Percentiles rank a stretch among this genome's conserved stretches.
phyloP scores from a whole-genome alignment of 1,140 invertebrate genomes.

The Bombus waltoni region DNA sequence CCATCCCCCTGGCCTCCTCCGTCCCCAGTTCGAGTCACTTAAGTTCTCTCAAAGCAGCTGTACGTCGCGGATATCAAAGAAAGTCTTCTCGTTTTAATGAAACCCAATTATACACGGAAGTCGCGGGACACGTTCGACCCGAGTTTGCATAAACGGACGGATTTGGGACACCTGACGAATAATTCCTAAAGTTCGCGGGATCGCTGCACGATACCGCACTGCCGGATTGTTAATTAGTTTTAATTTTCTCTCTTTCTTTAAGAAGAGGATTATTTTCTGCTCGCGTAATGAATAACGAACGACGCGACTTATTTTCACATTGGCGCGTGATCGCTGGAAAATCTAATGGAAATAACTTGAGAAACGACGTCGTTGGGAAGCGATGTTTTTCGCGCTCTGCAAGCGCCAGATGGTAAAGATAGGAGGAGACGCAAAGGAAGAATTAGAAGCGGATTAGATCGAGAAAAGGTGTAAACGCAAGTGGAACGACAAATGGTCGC shows the following conservation, averaged over 20 bases:
- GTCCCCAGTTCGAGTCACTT: not conserved
- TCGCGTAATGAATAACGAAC: not conserved
- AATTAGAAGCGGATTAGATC: conserved; percentile 8
- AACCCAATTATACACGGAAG: conserved; percentile 24
- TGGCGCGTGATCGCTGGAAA: not conserved
- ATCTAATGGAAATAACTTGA: not conserved
- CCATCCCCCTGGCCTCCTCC: not conserved
- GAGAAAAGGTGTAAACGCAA: conserved; percentile 46
- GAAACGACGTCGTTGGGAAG: not conserved
- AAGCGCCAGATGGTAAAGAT: not conserved
- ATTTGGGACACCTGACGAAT: conserved; percentile 18
- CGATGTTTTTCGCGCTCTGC: too few relatives aligned
- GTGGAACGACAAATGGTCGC: conserved; percentile 36
- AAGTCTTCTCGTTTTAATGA: conserved; percentile 27
- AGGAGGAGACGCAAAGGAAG: not conserved
- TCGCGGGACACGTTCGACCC: not conserved
- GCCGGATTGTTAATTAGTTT: conserved; percentile 3
- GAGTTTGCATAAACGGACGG: conserved; percentile 26
- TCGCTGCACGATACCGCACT: not conserved
- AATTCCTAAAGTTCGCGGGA: conserved; percentile 8
- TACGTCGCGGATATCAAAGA: conserved; percentile 26
- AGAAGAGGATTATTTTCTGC: conserved; percentile 3
- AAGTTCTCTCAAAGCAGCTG: not conserved
- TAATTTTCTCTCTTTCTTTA: not conserved
- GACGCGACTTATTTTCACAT: not conserved